These are phyloP conservation scores for Grapholita molesta DNA, from an alignment of 1,140 invertebrate genomes.

Conservation along the genomic window DNA sequence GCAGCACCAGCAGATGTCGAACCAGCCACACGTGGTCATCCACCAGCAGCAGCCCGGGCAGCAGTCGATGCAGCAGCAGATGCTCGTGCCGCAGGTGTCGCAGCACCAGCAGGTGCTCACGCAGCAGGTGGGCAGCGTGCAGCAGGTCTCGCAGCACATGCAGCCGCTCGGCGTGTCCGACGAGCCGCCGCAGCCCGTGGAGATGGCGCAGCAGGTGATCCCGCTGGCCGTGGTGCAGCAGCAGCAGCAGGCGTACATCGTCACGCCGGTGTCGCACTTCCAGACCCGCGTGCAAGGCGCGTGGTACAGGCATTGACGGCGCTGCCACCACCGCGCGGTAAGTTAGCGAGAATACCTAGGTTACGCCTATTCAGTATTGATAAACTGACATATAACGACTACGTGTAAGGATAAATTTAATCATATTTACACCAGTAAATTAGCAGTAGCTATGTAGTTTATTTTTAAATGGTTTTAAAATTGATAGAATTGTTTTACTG, in stretches of 20 bases:
- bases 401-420: slow-evolving; percentile 62
- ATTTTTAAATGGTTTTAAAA: slow-evolving; percentile 42
- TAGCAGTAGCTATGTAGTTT: slow-evolving; percentile 66
- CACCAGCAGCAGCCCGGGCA: slow-evolving; percentile 72
- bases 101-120: slow-evolving; percentile 74
- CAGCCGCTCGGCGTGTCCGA: slow-evolving; percentile 71
- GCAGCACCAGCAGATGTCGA: slow-evolving; percentile 70
- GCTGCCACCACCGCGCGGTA: slow-evolving; percentile 41
- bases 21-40: slow-evolving; percentile 69
- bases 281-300: slow-evolving; percentile 73
- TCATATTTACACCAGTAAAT: slow-evolving; percentile 66
- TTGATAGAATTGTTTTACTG: slow-evolving; percentile 5
- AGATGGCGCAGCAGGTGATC: slow-evolving; percentile 81
- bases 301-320: slow-evolving; percentile 75
- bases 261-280: slow-evolving; percentile 81
- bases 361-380: slow-evolving; percentile 73
- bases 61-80: slow-evolving; percentile 71
- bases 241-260: slow-evolving; percentile 79
- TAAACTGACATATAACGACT: slow-evolving; percentile 58
- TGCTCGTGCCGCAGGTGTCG: slow-evolving; percentile 71
- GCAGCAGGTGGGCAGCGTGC: slow-evolving; percentile 57
- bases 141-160: slow-evolving; percentile 70
- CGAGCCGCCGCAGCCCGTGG: slow-evolving; percentile 71
- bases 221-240: slow-evolving; percentile 80
- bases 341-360: slow-evolving; percentile 64